phyloP scores from a whole-genome alignment of 1,140 invertebrate genomes.

The Neodiprion lecontei region DNA sequence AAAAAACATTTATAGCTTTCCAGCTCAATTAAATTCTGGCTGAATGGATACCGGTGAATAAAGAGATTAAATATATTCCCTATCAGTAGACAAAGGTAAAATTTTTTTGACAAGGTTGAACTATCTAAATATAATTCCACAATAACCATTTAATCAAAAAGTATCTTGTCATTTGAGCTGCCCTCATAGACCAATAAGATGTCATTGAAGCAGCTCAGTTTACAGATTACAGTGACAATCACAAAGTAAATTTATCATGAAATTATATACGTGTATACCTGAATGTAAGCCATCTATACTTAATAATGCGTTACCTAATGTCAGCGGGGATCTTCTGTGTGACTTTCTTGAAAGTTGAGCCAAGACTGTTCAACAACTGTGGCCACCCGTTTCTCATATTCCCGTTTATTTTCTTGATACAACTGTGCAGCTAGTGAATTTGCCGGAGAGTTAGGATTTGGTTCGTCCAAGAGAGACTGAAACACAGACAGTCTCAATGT shows the following conservation, averaged over 20 bases:
- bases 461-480: conserved; percentile 70
- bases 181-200: neutral
- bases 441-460: conserved; percentile 75
- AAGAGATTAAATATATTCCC: too few species aligned
- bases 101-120: too few species aligned
- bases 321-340: conserved; percentile 58
- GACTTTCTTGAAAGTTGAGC: conserved; percentile 64
- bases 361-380: conserved; percentile 74
- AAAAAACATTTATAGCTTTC: too few species aligned
- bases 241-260: neutral
- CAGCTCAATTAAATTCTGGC: too few species aligned
- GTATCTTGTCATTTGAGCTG: neutral
- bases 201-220: neutral
- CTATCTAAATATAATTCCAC: neutral
- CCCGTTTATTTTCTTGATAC: conserved; percentile 71
- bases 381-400: conserved; percentile 75
- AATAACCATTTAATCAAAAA: neutral
- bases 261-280: neutral
- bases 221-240: neutral
- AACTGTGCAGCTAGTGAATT: conserved; percentile 75
- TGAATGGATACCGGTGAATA: too few species aligned
- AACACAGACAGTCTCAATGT: conserved; percentile 45
- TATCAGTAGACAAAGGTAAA: too few species aligned
- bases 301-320: conserved; percentile 39
- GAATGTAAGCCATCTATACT: neutral